Percentiles rank a stretch among this genome's conserved stretches.
phyloP scores from a whole-genome alignment of 2,797 vertebrate genomes.

The Lepidocolaptes lacrymiger region DNA sequence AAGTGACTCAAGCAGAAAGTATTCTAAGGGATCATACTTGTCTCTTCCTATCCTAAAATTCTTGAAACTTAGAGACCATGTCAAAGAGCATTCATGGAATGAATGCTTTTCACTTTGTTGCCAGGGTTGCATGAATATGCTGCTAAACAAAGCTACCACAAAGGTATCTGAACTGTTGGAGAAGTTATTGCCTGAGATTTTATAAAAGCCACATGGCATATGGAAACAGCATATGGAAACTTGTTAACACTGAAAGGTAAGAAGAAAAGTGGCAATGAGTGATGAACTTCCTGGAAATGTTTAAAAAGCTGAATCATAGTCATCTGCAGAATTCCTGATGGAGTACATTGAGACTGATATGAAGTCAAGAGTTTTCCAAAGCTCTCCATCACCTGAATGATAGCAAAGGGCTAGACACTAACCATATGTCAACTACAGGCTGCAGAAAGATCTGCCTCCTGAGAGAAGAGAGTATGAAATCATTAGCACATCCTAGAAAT shows the following conservation, averaged over 20 bases:
- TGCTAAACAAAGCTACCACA: not conserved
- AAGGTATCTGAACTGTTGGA: not conserved
- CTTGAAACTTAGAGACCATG: not conserved
- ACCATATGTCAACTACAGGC: not conserved
- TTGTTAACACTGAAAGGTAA: constrained; percentile 47
- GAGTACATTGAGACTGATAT: constrained; percentile 20
- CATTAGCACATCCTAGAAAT: constrained; percentile 12
- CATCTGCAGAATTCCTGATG: constrained; percentile 49
- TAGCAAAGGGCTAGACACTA: not conserved
- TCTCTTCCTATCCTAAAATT: not conserved
- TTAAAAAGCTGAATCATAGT: constrained; percentile 47
- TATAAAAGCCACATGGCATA: constrained; percentile 30
- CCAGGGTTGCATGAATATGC: not conserved
- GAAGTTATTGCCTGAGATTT: not conserved
- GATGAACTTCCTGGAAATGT: constrained; percentile 54
- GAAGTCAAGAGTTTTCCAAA: constrained; percentile 42
- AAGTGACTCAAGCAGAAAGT: not conserved
- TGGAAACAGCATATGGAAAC: constrained; percentile 51
- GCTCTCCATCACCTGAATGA: constrained; percentile 31
- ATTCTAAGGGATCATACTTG: not conserved
- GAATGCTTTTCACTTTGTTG: not conserved
- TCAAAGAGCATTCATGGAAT: not conserved
- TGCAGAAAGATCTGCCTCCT: not conserved
- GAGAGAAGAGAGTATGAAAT: constrained; percentile 15
- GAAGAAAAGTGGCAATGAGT: constrained; percentile 49